Evolutionary conservation across 30 jellyfish, hydroid and myxozoan species (phyloP), one percentile per base, ranked within the genome.

Genomic region (Chrysaora quinquecirrha): DNA sequence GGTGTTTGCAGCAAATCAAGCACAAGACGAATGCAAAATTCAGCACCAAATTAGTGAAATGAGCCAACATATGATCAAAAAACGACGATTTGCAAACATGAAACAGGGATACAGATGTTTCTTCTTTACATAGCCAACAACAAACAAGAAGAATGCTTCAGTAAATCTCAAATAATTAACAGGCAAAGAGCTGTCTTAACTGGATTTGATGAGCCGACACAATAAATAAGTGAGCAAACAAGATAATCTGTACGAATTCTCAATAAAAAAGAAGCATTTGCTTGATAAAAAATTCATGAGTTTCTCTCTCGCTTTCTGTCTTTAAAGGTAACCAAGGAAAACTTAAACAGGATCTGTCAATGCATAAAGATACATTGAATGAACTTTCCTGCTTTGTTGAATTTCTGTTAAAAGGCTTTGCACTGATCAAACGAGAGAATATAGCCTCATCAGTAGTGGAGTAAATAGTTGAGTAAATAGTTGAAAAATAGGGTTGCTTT

Each of bases 191-290:
- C 48, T 10, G 46, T 62, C 67, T 65, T 47, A 80, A 80, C 90
- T 27, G 76, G 90, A 80, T 80, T 22, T 52, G 6, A 30, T 69
- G 29, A 9, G 64, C 3, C 32, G 70, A 38, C 60, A 76, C 83
- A 80, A 80, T 65, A 33, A 66, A 48, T 24, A 80, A 67, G 83
- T 66, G 83, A 64, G 90, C 90, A 80, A 80, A 80, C 84, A 66
- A 16, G 50, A 32, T 20, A 3, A 7, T 16, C 75, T 7, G n/a
- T 49, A 30, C 24, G 58, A 66, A 23, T 22, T 23, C 43, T 80
- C 69, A 43, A 3, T 46, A 30, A 61, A 73, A 49, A 21, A 38
- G 34, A 67, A 28, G 32, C 29, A 64, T 19, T 33, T 35, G 43
- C 56, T 4, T 1, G n/a, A 35, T 80, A 30, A 80, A 80, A 64